phyloP scores from a whole-genome alignment of 2,888 invertebrate species.

The Chesias legatella region DNA sequence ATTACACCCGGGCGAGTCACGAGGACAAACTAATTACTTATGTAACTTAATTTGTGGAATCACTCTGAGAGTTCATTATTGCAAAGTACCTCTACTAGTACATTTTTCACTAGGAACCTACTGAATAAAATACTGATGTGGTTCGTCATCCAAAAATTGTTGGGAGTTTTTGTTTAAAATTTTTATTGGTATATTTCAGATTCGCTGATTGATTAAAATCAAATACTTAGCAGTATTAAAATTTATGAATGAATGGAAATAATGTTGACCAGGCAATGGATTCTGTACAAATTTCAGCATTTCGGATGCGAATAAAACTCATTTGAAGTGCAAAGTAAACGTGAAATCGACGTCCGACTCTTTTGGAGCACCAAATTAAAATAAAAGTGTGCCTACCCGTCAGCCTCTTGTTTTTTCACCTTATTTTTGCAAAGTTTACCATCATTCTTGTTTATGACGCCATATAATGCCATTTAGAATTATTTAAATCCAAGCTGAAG shows the following conservation, averaged over 20 bases:
- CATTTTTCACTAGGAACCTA: no score
- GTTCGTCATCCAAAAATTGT: no score
- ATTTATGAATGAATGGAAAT: slow-evolving; percentile 38
- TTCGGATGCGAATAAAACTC: slow-evolving; percentile 27
- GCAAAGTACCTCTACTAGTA: no score
- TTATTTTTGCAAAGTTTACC: not conserved
- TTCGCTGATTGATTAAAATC: slow-evolving; percentile 32
- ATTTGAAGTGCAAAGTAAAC: slow-evolving; percentile 29
- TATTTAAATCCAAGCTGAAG: no score
- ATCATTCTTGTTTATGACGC: no score
- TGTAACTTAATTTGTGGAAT: no score
- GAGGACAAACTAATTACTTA: no score
- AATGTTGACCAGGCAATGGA: slow-evolving; percentile 29
- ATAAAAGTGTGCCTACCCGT: slow-evolving; percentile 9
- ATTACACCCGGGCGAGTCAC: no score
- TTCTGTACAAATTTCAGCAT: slow-evolving; percentile 30
- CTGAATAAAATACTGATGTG: no score
- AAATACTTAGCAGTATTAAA: slow-evolving; percentile 30
- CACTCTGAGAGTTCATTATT: no score
- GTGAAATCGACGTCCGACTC: slow-evolving; percentile 27
- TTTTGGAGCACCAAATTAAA: slow-evolving; percentile 27
- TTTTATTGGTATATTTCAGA: slow-evolving; percentile 14
- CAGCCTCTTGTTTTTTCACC: slow-evolving; percentile 7
- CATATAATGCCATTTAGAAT: no score
- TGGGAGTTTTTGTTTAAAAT: slow-evolving; percentile 23